Evolutionary conservation across 35 echinoderm and acorn worm genomes (phyloP), one percentile per base, ranked within the genome.

Genomic region (Acanthaster planci): DNA sequence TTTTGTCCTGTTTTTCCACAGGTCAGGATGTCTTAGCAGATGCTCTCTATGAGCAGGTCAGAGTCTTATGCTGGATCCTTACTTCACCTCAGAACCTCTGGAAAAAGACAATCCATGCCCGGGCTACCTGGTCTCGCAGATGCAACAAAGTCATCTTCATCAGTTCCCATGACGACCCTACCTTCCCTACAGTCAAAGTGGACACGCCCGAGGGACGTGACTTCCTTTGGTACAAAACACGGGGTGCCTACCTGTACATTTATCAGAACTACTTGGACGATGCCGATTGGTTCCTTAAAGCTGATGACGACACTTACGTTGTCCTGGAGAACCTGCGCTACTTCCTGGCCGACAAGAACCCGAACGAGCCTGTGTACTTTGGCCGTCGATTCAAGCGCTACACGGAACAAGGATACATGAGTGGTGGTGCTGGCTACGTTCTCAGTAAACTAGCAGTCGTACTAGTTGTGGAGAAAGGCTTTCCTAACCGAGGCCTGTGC

Each of bases 261-360:
- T 92, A 88, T 51, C 56, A 92, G 17, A 21, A 92, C 30, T 60
- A 96, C 60, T 82, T 96, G 8, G 52, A 96, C 44, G 79, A 91
- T 76, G 93, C 93, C 0, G 93, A 96, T n/a, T 96, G 93, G 93
- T 96, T 96, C 77, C 38, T 92, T 0, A 96, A 96, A 81, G 93
- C 89, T 5, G 93, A 95, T 52, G 93, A 95, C 58, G 93, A 95
- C 72, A 95, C 93, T 0, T 95, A 80, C 57, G 76, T 95, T 23
- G 84, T 95, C 8, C 76, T 90, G 0, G 93, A 95, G 51, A 95
- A 95, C 59, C 51, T 95, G 22, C 80, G 89, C 15, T 82, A 87
- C 38, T 86, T 95, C 53, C 60, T 95, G 14, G 86, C 93, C 5
- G 34, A 38, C 21, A 50, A 88, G 6, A 77, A 87, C 72, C 68